phyloP scores from a whole-genome alignment of 92 coral and sea anemone genomes.

The Desmophyllum pertusum region DNA sequence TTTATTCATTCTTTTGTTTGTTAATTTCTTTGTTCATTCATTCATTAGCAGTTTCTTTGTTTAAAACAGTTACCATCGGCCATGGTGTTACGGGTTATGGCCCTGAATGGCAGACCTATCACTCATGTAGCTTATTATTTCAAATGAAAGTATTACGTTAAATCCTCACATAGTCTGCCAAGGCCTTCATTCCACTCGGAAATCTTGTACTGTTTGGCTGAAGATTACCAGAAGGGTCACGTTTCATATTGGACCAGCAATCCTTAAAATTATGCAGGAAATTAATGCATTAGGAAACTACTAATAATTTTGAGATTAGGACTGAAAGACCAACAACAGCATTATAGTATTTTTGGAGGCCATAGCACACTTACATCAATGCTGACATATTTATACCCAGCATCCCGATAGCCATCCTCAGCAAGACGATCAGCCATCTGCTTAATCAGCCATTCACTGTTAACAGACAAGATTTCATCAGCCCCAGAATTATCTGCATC shows the following conservation, averaged over 20 bases:
- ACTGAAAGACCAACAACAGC: neutral
- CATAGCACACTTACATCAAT: constrained; percentile 97
- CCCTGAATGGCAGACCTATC: too few species aligned
- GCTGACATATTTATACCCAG: constrained; percentile 88
- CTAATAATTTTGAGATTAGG: neutral
- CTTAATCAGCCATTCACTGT: constrained; percentile 85
- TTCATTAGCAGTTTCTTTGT: too few species aligned
- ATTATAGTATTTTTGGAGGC: neutral
- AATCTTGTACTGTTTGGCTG: constrained; percentile 93
- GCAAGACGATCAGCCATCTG: constrained; percentile 91
- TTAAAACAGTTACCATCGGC: too few species aligned
- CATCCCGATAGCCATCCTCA: constrained; percentile 87
- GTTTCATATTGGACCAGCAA: constrained; percentile 87
- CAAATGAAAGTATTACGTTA: too few species aligned
- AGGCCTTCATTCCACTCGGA: constrained; percentile 87
- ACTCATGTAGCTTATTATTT: too few species aligned
- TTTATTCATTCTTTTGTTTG: too few species aligned
- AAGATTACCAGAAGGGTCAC: constrained; percentile 77
- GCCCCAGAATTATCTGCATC: too few species aligned
- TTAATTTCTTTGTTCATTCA: too few species aligned
- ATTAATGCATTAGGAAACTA: neutral
- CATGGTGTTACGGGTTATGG: too few species aligned
- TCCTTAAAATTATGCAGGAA: too few species aligned
- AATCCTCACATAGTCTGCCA: constrained; percentile 89
- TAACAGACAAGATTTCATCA: neutral